Evolutionary conservation across 1,140 invertebrate species (phyloP).

Genomic region (Micrasema minimum): DNA sequence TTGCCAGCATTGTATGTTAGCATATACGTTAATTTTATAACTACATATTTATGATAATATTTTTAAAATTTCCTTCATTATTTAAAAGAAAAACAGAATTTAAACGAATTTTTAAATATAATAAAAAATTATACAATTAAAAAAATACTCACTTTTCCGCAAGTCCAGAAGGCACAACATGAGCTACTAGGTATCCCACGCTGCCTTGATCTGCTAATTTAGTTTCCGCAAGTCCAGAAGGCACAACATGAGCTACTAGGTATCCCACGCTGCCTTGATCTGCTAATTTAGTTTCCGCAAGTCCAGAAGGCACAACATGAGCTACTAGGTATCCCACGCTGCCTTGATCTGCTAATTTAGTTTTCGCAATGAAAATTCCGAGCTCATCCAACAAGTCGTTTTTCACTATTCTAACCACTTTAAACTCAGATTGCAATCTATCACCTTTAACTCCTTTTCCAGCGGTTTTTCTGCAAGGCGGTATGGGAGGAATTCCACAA

Average conservation of each 20-base stretch:
- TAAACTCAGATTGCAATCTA: slow-evolving; percentile 64
- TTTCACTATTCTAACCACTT: slow-evolving; percentile 76
- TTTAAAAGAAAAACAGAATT: too few relatives aligned
- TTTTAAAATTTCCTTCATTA: too few relatives aligned
- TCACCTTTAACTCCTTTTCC: slow-evolving; percentile 60
- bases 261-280: slow-evolving; percentile 78
- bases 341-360: slow-evolving; percentile 72
- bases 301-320: slow-evolving; percentile 81
- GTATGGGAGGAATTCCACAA: slow-evolving; percentile 63
- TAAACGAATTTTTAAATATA: too few relatives aligned
- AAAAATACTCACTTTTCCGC: slow-evolving; percentile 75
- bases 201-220: slow-evolving; percentile 72
- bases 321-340: slow-evolving; percentile 83
- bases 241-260: slow-evolving; percentile 83
- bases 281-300: slow-evolving; percentile 76
- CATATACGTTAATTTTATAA: too few relatives aligned
- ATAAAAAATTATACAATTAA: slow-evolving; percentile 12
- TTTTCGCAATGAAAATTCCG: slow-evolving; percentile 87
- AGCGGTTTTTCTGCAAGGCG: slow-evolving; percentile 62
- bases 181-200: slow-evolving; percentile 83
- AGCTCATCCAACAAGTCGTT: slow-evolving; percentile 76
- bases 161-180: slow-evolving; percentile 81
- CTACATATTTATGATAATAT: too few relatives aligned
- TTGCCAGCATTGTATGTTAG: too few relatives aligned
- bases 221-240: slow-evolving; percentile 80